Evolutionary conservation across 2,888 invertebrate genomes (phyloP).

Genomic region (Nebria brevicollis): DNA sequence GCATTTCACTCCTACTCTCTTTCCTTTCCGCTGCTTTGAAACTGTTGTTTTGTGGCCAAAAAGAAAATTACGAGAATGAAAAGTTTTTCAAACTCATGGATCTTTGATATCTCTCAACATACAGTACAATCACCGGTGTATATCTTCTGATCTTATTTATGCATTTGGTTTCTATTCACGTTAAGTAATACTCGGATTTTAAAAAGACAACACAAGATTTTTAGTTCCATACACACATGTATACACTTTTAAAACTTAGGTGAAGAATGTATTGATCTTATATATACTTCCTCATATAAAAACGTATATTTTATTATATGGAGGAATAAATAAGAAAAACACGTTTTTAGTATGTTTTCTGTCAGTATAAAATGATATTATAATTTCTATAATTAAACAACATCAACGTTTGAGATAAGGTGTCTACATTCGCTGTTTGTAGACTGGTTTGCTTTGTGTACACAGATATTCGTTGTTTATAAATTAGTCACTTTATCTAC

Average conservation of each 20-base stretch:
- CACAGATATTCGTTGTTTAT: neutral
- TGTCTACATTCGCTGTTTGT: too few relatives aligned
- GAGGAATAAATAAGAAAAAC: too few relatives aligned
- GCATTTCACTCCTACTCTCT: conserved; percentile 11
- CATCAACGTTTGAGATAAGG: too few relatives aligned
- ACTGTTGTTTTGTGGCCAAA: conserved; percentile 37
- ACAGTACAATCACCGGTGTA: neutral
- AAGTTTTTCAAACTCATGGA: conserved; percentile 37
- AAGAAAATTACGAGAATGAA: conserved; percentile 40
- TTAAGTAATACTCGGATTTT: neutral
- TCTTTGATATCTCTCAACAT: conserved; percentile 16
- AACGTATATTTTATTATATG: too few relatives aligned
- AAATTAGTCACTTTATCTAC: neutral
- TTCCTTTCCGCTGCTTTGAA: conserved; percentile 33
- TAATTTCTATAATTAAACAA: too few relatives aligned
- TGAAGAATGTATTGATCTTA: too few relatives aligned
- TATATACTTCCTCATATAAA: too few relatives aligned
- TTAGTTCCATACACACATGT: neutral
- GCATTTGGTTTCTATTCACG: neutral
- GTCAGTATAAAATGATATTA: too few relatives aligned
- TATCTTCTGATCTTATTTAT: neutral
- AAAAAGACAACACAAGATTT: neutral
- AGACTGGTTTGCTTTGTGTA: neutral
- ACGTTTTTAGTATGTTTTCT: too few relatives aligned
- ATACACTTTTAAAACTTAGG: too few relatives aligned